Conservation (phyloP, 2,797 vertebrate genomes). For the Orientallactaga sibirica region DNA sequence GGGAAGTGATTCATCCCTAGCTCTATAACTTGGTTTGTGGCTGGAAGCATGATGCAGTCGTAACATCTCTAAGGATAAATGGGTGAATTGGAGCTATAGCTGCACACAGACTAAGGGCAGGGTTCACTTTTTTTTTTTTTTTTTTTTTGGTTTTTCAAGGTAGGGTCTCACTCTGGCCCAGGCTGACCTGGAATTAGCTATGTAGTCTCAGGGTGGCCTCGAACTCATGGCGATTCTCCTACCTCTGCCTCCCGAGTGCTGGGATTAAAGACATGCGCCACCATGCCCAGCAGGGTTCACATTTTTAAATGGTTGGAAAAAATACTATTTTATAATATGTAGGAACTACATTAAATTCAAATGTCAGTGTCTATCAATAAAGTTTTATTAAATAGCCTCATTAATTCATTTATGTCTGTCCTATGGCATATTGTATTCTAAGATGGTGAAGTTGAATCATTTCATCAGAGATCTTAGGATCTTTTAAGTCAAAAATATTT, state of each 20-base stretch:
- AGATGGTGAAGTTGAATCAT: not conserved
- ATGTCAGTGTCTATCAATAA: constrained; percentile 19
- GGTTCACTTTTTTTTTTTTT: no score
- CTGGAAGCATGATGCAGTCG: not conserved
- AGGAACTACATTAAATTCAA: constrained; percentile 30
- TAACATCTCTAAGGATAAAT: not conserved
- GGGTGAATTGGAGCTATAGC: not conserved
- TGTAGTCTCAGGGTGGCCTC: no score
- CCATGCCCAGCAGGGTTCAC: no score
- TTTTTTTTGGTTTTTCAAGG: no score
- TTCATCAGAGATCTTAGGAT: not conserved
- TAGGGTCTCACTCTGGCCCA: no score
- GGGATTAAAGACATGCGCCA: no score
- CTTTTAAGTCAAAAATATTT: not conserved
- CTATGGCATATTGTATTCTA: not conserved
- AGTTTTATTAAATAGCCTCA: not conserved
- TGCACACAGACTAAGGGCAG: not conserved
- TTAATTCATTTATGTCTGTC: not conserved
- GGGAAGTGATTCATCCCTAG: not conserved
- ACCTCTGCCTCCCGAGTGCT: no score
- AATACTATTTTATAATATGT: not conserved
- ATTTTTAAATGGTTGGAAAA: constrained; percentile 26
- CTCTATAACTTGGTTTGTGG: not conserved
- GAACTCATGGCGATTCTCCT: no score
- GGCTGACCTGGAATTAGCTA: no score